Evolutionary conservation across 2,888 invertebrate genomes (phyloP).

Genomic region (Allygus modestus): DNA sequence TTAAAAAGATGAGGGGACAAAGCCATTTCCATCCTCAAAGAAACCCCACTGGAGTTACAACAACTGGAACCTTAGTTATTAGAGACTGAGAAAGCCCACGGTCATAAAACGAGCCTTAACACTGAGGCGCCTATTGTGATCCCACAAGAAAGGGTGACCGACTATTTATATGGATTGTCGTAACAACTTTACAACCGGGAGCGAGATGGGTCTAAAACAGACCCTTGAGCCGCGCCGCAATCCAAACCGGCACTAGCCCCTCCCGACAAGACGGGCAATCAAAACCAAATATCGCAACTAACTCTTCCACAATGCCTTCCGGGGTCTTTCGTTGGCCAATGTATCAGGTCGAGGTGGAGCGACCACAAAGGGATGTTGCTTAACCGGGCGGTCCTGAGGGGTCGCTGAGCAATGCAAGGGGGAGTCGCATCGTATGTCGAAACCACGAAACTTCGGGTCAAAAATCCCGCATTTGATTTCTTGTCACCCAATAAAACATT

Average conservation of each 20-base stretch:
- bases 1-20: not conserved
- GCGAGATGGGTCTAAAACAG: slow-evolving; percentile 2
- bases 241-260: not conserved
- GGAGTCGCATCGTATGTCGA: too few species aligned
- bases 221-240: not conserved
- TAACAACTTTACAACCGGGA: slow-evolving; percentile 12
- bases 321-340: too few species aligned
- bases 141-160: slow-evolving; percentile 23
- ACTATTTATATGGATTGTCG: slow-evolving; percentile 41
- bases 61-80: slow-evolving; percentile 26
- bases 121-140: slow-evolving; percentile 22
- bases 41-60: slow-evolving; percentile 18
- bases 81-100: slow-evolving; percentile 3
- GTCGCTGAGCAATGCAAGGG: too few species aligned
- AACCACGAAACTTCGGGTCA: too few species aligned
- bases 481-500: too few species aligned
- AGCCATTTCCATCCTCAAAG: not conserved
- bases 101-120: slow-evolving; percentile 16
- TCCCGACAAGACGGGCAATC: too few species aligned
- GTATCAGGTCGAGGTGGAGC: too few species aligned
- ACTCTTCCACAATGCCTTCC: too few species aligned
- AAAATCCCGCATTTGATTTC: too few species aligned
- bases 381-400: too few species aligned
- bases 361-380: too few species aligned
- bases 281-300: too few species aligned